Evolutionary conservation across 2,888 invertebrate species (phyloP).

Genomic region (Nezara viridula): DNA sequence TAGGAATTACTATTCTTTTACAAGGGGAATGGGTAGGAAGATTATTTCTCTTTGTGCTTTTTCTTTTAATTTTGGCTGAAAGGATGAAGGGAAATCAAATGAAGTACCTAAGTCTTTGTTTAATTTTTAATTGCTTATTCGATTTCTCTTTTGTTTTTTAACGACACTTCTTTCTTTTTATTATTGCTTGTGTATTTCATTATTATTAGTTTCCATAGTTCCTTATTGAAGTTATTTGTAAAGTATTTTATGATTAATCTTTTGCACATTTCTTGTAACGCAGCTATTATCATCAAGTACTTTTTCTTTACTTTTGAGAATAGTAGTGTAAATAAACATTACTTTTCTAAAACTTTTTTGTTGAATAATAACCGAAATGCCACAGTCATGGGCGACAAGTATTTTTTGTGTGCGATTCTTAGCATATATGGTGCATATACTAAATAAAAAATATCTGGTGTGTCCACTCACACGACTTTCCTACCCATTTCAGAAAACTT

Average conservation of each 20-base stretch:
- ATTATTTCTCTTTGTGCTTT: neutral
- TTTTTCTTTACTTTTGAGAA: neutral
- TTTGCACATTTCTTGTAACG: neutral
- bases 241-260: neutral
- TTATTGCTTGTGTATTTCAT: neutral
- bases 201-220: neutral
- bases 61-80: neutral
- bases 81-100: neutral
- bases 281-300: neutral
- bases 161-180: neutral
- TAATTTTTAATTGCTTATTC: neutral
- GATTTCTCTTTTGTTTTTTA: neutral
- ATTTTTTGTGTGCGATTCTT: no score
- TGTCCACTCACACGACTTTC: no score
- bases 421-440: no score
- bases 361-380: no score
- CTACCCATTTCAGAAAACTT: no score
- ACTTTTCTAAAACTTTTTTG: no score
- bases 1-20: constrained; percentile 6
- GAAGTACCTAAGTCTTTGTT: neutral
- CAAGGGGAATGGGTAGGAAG: neutral
- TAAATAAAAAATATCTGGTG: no score
- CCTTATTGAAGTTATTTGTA: neutral
- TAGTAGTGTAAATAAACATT: no score
- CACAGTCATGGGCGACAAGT: no score